Conservation (phyloP, 2,797 vertebrate species). For the Hylomyscus alleni region DNA sequence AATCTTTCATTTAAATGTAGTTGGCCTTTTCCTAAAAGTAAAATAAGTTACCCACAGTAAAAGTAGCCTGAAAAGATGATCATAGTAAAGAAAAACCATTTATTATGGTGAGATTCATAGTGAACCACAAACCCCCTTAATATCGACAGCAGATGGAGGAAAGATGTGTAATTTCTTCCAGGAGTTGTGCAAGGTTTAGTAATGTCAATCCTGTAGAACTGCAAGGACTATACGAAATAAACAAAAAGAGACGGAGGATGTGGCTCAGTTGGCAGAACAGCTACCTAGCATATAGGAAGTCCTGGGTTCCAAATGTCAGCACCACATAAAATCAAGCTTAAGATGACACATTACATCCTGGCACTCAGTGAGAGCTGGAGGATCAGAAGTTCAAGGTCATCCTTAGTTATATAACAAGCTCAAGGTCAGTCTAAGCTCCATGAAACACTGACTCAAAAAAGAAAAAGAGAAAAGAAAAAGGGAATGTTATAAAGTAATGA, state of each 20-base stretch:
- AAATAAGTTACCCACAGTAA: slow-evolving; percentile 56
- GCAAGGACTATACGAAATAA: neutral
- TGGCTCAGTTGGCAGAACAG: neutral
- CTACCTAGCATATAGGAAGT: neutral
- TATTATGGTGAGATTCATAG: slow-evolving; percentile 59
- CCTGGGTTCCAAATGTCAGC: neutral
- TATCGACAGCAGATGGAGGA: neutral
- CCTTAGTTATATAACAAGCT: neutral
- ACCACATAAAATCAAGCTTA: neutral
- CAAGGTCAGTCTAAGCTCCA: neutral
- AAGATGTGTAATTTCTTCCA: neutral
- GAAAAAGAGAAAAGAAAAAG: neutral
- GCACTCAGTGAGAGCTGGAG: no score
- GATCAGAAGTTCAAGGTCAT: neutral
- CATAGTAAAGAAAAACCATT: slow-evolving; percentile 23
- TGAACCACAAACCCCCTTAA: slow-evolving; percentile 37
- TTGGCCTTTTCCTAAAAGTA: slow-evolving; percentile 65
- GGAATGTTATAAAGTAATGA: neutral
- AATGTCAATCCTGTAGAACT: neutral
- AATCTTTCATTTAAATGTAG: slow-evolving; percentile 44
- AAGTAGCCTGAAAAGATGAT: slow-evolving; percentile 44
- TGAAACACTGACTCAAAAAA: neutral
- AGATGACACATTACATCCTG: neutral
- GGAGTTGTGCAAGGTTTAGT: neutral
- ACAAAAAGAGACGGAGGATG: neutral